Base-by-base conservation (phyloP, 1,140 invertebrate genomes). In the Hesperophylax magnus region DNA sequence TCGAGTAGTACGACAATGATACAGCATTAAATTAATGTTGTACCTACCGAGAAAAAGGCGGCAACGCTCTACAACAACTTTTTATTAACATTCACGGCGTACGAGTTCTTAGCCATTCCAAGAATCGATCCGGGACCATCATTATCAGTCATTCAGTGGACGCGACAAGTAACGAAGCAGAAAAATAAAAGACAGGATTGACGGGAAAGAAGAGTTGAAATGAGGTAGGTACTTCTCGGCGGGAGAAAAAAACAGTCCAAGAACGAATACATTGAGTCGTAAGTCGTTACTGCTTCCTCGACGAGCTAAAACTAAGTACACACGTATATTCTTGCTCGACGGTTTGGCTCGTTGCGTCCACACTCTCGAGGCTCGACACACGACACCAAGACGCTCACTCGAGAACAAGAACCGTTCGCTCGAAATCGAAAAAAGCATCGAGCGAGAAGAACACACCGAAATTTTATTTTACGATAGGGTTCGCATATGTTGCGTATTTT, bases 111-210 rank as follows among this genome's bases (percentile, higher is more conserved):
- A 27, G 27, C 47, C 22, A 56, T 78, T 78, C 77, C 63, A 18
- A 53, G 77, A 78, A 78, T 47, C 58, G 22, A 67, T 60, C 77
- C 77, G 77, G 63, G 77, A 54, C 22, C 75, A 77, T 77, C 75
- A 77, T 77, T 77, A 77, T 63, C 75, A 11, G 77, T 47, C 77
- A 78, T 78, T 78, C 60, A 77, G 61, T 34, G 56, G 56, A 31
- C 27, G 31, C 27, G 75, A 72, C 34, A 72, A 27, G n/a, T 8
- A 75, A 47, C 69, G 17, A 17, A 39, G 56, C 56, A 39, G 18
- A 31, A 76, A n/a, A 54, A 58, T 53, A 27, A 60, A 53, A 17
- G 60, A 77, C 58, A 61, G 75, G 27, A 60, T 56, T 60, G 54
- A 8, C 52, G 54, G 27, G 58, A 63, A 77, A 63, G 56, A 34